phyloP scores from a whole-genome alignment of 2,113 vertebrate genomes.

The Tachycineta bicolor region DNA sequence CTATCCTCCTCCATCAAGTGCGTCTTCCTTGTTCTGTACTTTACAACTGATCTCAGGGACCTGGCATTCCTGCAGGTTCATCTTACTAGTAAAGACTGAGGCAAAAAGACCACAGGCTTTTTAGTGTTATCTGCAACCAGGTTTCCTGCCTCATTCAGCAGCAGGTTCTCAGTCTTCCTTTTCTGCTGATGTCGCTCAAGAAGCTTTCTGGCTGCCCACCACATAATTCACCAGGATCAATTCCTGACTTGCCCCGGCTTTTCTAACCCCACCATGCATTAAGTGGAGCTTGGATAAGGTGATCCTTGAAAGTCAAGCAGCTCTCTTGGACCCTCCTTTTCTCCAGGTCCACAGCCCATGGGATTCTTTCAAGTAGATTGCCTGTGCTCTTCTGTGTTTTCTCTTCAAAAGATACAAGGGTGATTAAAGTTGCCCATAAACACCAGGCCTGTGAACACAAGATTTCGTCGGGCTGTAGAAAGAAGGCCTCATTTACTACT shows the following conservation, averaged over 20 bases:
- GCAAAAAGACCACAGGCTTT: background rate
- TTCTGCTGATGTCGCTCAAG: background rate
- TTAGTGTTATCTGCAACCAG: background rate
- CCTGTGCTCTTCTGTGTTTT: background rate
- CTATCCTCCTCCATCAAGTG: fast-evolving
- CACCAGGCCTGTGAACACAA: background rate
- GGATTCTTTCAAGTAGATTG: background rate
- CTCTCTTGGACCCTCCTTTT: background rate
- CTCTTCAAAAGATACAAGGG: background rate
- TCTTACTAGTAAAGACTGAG: background rate
- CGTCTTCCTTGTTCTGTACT: background rate
- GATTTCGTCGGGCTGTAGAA: background rate
- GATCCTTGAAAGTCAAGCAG: background rate
- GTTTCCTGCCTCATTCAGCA: background rate
- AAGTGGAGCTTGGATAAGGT: background rate
- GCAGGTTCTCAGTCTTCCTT: background rate
- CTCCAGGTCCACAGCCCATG: background rate
- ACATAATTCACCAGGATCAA: background rate
- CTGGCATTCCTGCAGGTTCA: background rate
- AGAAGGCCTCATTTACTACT: background rate
- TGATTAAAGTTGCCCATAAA: background rate
- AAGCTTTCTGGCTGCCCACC: background rate
- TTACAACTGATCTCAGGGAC: background rate
- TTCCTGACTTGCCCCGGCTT: background rate
- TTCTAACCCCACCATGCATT: background rate